phyloP scores from a whole-genome alignment of 1,140 invertebrate genomes.

The Leptinotarsa undecemlineata region DNA sequence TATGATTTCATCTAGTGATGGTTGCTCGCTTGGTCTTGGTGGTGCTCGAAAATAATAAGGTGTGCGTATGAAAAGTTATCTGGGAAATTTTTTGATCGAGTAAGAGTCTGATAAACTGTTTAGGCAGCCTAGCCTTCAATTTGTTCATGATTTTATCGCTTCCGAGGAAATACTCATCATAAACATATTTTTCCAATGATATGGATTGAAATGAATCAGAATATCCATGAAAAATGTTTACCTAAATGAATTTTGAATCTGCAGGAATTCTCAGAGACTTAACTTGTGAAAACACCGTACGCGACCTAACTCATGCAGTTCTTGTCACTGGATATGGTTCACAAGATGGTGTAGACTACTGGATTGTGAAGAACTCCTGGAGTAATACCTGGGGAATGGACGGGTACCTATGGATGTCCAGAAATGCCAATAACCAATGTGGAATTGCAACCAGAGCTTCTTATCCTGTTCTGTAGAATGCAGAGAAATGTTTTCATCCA shows the following conservation, averaged over 20 bases:
- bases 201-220: neutral
- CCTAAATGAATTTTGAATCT: neutral
- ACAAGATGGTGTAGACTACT: conserved; percentile 27
- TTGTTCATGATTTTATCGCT: conserved; percentile 68
- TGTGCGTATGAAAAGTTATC: too few species aligned
- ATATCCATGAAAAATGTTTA: neutral
- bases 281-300: neutral
- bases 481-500: neutral
- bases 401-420: conserved; percentile 29
- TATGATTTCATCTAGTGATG: too few species aligned
- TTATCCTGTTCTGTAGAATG: conserved; percentile 29
- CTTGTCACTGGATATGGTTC: conserved; percentile 19
- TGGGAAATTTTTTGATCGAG: too few species aligned
- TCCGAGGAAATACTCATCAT: neutral
- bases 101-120: too few species aligned
- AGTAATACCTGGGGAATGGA: conserved; percentile 30
- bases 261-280: neutral
- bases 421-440: conserved; percentile 37
- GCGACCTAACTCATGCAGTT: conserved; percentile 19
- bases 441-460: conserved; percentile 36
- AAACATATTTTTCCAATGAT: neutral
- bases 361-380: conserved; percentile 41
- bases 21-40: too few species aligned
- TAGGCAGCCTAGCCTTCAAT: conserved; percentile 56
- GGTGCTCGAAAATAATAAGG: too few species aligned